Evolutionary conservation across 2,888 invertebrate species (phyloP), one percentile per base, ranked within the genome.

Genomic region (Zeuzera pyrina): DNA sequence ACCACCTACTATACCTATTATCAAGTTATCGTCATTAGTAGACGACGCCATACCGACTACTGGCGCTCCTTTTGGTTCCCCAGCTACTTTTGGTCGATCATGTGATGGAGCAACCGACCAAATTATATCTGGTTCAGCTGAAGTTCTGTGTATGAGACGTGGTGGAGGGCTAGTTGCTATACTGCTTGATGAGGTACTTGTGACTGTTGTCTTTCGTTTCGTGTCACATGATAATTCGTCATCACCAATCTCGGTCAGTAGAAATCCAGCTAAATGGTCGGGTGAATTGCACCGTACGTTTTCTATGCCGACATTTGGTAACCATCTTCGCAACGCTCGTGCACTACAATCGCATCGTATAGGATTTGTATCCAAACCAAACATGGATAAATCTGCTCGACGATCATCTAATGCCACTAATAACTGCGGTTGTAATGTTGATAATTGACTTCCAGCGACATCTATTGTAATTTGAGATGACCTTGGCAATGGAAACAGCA

Each of bases 1-100:
- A 1, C 95, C 95, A 0, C 95, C 95, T 0, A 95, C 95, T 44
- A 96, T 95, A n/a, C 94, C 94, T 37, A 96, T 95, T 31, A 96
- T 95, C n/a, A 96, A 81, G 3, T 94, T 95, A 49, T 95, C 95
- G 51, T 96, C 95, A 52, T 94, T 95, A 33, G 88, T 90, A 7
- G 92, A 86, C 0, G 89, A 76, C 5, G 86, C 84, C 36, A 85
- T 84, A 2, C 86, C 85, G 2, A 84, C 64, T 2, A 85, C 81
- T 15, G 79, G 85, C 8, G 86, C 86, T 26, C 85, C 85, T 66
- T 89, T 90, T 31, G 87, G 85, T 28, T 85, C 87, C 12, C 83
- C 86, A 3, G 87, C 61, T 49, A 85, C 78, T 49, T 85, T 70
- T 13, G 87, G 78, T 35, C 90, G 84, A 21, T 86, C 76, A 36